phyloP scores from a whole-genome alignment of 2,113 vertebrate species.

The Cariama cristata region DNA sequence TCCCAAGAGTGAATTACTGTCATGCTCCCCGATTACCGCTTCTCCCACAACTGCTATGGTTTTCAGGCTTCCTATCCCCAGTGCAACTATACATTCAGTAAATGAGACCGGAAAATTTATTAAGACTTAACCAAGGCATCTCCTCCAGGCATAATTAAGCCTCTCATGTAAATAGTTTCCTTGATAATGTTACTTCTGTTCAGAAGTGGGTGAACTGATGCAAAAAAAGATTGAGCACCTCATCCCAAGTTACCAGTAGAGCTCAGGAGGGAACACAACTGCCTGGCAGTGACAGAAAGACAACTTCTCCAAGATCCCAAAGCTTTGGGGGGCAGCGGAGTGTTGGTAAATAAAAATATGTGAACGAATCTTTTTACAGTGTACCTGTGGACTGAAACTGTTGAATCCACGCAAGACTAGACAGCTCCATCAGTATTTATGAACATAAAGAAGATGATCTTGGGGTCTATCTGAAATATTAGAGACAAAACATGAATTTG shows the following conservation, averaged over 20 bases:
- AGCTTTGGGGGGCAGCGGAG: not conserved
- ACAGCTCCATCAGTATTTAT: not conserved
- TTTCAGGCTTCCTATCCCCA: conserved; percentile 20
- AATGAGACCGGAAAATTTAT: conserved; percentile 1
- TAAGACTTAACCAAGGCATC: conserved; percentile 16
- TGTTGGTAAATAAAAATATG: not conserved
- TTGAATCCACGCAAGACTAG: not conserved
- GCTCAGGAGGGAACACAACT: not conserved
- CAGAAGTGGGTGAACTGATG: not conserved
- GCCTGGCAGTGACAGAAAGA: not conserved
- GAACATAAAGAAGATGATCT: not conserved
- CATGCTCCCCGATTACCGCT: not conserved
- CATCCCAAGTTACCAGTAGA: not conserved
- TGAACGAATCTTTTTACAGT: not conserved
- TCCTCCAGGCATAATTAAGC: conserved; percentile 5
- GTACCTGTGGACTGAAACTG: not conserved
- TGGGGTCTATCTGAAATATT: not conserved
- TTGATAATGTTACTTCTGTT: not conserved
- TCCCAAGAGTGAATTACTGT: conserved; percentile 29
- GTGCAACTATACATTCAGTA: not conserved
- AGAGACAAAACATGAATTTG: not conserved
- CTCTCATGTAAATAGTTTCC: not conserved
- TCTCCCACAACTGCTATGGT: not conserved
- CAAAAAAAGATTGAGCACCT: not conserved
- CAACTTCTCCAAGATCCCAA: not conserved